Base-by-base conservation (phyloP, 2,113 vertebrate species). In the Carollia perspicillata region DNA sequence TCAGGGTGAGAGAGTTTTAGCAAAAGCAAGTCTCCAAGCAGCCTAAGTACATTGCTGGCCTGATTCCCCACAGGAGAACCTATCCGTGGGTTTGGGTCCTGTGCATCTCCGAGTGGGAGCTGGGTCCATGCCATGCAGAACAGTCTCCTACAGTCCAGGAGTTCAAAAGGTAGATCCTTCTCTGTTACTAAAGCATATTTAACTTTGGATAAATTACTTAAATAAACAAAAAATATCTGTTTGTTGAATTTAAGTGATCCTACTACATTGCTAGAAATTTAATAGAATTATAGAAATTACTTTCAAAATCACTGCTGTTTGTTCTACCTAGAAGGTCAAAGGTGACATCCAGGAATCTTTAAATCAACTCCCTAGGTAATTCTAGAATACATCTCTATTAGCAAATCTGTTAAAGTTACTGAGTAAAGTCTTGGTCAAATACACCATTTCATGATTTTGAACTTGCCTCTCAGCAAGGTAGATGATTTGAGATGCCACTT, bases 161-260 rank as follows among this genome's bases (percentile, higher is more conserved):
- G 2, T 22, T 86, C 1, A 47, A 44, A 86, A n/a, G n/a, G 8
- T 0, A 77, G 55, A 58, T 58, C 53, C 55, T 58, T 58, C 55
- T 10, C 12, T 37, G 8, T 7, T 11, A 84, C 8, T 71, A 65
- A 90, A 63, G 14, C 3, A 20, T 3, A 7, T 77, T 75, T 81
- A 58, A 66, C 6, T 72, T 68, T 49, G 9, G 4, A 74, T 33
- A 63, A 93, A 51, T 92, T 12, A 74, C 10, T 69, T 55, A 81
- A 28, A 42, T 18, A 23, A 84, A 58, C 37, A 78, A 26, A 23
- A 37, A 18, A 2, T 4, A 84, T 0, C 28, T 44, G 78, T 4
- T 68, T 93, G 66, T 81, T 91, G 17, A 85, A 91, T 84, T 37
- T 51, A 66, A 42, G 16, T 1, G 12, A 18, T 66, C 51, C 58